These are phyloP conservation scores for Microplitis mediator DNA, from an alignment of 1,140 invertebrate species.

Conservation along the genomic window DNA sequence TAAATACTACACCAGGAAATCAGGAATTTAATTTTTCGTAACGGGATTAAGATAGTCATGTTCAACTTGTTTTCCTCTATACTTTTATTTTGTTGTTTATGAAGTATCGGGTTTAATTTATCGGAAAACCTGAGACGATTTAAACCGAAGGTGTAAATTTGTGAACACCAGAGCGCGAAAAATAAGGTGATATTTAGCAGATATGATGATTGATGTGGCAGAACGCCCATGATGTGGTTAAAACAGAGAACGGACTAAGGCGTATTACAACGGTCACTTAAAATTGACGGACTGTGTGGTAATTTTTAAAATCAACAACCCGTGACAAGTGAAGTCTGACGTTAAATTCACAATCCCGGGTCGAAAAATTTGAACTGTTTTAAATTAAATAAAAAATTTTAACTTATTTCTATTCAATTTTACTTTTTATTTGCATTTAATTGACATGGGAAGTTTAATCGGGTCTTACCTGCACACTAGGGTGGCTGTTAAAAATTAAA, in stretches of 20 bases:
- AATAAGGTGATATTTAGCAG: constrained; percentile 48
- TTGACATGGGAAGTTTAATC: too few relatives aligned
- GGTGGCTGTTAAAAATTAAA: too few relatives aligned
- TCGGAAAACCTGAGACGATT: too few relatives aligned
- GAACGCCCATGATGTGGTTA: constrained; percentile 48
- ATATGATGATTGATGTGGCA: constrained; percentile 52
- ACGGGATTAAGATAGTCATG: background rate
- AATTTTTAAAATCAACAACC: constrained; percentile 60
- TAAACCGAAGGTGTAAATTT: background rate
- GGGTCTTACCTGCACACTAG: too few relatives aligned
- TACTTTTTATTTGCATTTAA: too few relatives aligned
- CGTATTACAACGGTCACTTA: constrained; percentile 49
- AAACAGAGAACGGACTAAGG: constrained; percentile 45
- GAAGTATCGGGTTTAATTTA: too few relatives aligned
- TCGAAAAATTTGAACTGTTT: too few relatives aligned
- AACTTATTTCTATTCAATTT: too few relatives aligned
- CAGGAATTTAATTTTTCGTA: background rate
- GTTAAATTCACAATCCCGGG: too few relatives aligned
- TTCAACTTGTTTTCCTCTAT: too few relatives aligned
- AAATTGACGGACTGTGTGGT: constrained; percentile 53
- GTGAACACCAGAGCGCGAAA: constrained; percentile 19
- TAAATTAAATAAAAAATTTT: too few relatives aligned
- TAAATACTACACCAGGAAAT: background rate
- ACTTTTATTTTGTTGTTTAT: too few relatives aligned
- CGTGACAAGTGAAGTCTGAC: constrained; percentile 42